Conservation (phyloP, 2,888 invertebrate species). For the Cosmia pyralina region DNA sequence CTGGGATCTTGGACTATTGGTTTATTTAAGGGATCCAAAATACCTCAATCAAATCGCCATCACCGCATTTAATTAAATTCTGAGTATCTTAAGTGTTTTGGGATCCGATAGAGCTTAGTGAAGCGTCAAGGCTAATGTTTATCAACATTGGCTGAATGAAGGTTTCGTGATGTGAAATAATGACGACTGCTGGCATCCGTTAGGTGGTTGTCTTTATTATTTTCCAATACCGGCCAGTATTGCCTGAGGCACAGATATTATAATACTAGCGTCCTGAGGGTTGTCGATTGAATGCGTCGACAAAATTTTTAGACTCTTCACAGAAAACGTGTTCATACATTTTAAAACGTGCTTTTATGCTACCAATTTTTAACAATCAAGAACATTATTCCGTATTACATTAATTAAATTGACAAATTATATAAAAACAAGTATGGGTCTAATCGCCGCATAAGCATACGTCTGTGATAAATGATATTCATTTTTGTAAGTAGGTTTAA, state of each 20-base stretch:
- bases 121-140: slow-evolving; percentile 3
- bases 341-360: no score
- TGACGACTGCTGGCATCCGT: background rate
- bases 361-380: no score
- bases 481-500: background rate
- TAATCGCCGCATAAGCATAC: no score
- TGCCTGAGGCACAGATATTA: slow-evolving; percentile 1
- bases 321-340: background rate
- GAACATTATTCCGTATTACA: no score
- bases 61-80: slow-evolving; percentile 34
- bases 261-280: background rate
- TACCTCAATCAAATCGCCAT: slow-evolving; percentile 41
- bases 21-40: slow-evolving; percentile 30
- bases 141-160: slow-evolving; percentile 11
- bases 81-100: slow-evolving; percentile 34
- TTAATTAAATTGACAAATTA: no score
- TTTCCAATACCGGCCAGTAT: slow-evolving; percentile 9
- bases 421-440: no score
- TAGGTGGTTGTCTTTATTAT: slow-evolving; percentile 13
- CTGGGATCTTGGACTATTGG: background rate
- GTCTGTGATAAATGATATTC: background rate
- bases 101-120: slow-evolving; percentile 8
- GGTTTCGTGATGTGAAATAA: background rate
- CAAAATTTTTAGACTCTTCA: background rate
- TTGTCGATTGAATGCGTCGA: background rate